phyloP scores from a whole-genome alignment of 1,140 invertebrate species.

The Heliconius himera region DNA sequence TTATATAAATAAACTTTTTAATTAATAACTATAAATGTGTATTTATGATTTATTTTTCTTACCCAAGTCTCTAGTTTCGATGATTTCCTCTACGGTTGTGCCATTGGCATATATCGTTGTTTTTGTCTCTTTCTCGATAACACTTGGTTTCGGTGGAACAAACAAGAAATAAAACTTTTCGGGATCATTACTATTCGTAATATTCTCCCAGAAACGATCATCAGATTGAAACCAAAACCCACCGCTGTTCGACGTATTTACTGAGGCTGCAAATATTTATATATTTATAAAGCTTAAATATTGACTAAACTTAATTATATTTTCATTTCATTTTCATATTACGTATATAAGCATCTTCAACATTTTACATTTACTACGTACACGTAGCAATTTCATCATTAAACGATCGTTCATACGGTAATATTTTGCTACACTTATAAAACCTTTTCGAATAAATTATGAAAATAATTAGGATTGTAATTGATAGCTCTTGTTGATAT shows the following conservation, averaged over 20 bases:
- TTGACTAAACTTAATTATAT: no score
- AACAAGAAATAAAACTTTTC: slow-evolving; percentile 54
- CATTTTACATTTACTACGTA: no score
- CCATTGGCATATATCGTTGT: slow-evolving; percentile 56
- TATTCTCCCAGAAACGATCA: slow-evolving; percentile 48
- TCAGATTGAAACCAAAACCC: slow-evolving; percentile 48
- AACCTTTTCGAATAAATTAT: no score
- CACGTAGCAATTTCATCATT: no score
- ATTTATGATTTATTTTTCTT: background rate
- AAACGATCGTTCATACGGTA: no score
- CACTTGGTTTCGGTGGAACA: slow-evolving; percentile 41
- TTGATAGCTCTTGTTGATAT: no score
- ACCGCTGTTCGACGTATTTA: slow-evolving; percentile 17
- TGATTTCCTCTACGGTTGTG: slow-evolving; percentile 51
- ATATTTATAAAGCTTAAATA: background rate
- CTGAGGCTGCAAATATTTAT: background rate
- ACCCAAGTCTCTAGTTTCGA: slow-evolving; percentile 42
- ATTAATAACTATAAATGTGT: background rate
- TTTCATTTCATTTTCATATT: no score
- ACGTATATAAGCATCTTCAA: no score
- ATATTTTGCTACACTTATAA: no score
- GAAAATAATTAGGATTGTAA: no score
- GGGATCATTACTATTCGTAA: slow-evolving; percentile 31
- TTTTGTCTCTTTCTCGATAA: slow-evolving; percentile 48
- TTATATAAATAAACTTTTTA: background rate